phyloP scores from a whole-genome alignment of 2,888 invertebrate genomes.

The Reticulitermes lucifugus region DNA sequence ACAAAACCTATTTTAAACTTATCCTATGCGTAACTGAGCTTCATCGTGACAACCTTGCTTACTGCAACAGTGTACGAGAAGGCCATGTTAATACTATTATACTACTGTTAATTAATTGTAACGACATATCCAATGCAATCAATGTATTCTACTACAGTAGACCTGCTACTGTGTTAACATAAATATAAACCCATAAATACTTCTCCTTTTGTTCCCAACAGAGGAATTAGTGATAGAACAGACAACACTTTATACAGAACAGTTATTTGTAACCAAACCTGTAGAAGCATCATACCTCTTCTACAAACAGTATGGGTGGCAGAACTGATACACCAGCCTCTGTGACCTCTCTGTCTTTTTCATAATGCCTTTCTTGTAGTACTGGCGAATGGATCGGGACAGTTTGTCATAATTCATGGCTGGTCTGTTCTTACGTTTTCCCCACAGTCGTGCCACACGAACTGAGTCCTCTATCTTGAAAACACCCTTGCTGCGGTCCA shows the following conservation, averaged over 20 bases:
- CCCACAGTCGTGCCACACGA: slow-evolving; percentile 97
- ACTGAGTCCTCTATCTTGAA: slow-evolving; percentile 99
- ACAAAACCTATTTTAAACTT: background rate
- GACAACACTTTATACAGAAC: background rate
- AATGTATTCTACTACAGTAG: slow-evolving; percentile 3
- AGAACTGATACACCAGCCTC: slow-evolving; percentile 98
- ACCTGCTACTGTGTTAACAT: slow-evolving; percentile 21
- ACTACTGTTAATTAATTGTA: background rate
- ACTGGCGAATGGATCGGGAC: slow-evolving; percentile 96
- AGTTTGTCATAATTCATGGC: slow-evolving; percentile 99
- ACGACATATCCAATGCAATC: background rate
- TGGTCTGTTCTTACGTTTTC: slow-evolving; percentile 96
- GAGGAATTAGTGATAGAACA: background rate
- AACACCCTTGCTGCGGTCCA: slow-evolving; percentile 92
- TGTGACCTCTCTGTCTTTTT: slow-evolving; percentile 99
- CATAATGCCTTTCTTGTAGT: slow-evolving; percentile 99
- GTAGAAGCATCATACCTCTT: too few species aligned
- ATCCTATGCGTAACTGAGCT: background rate
- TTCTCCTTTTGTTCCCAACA: background rate
- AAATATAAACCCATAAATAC: background rate
- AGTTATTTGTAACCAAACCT: too few species aligned
- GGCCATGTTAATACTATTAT: slow-evolving; percentile 25
- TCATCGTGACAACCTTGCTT: slow-evolving; percentile 46
- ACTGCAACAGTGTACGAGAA: slow-evolving; percentile 49
- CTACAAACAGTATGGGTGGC: slow-evolving; percentile 92